Evolutionary conservation across 2,888 invertebrate species (phyloP).

Genomic region (Amorpha juglandis): DNA sequence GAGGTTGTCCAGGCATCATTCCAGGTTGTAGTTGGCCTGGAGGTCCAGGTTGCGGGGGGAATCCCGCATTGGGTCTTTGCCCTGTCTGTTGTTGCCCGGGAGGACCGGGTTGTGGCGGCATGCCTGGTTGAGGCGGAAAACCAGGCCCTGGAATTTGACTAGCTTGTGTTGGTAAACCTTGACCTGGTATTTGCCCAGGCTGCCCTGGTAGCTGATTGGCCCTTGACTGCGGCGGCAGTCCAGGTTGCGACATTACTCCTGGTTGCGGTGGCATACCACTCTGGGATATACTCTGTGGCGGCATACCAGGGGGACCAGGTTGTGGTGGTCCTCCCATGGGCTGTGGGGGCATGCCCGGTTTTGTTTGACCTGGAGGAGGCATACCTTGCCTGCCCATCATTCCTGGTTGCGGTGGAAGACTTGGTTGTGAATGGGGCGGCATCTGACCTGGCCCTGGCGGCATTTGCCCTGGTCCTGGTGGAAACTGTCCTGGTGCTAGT

Average conservation of each 20-base stretch:
- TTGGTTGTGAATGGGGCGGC: slow-evolving; percentile 53
- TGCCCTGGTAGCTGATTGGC: slow-evolving; percentile 30
- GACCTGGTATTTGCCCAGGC: slow-evolving; percentile 34
- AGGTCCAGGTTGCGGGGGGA: slow-evolving; percentile 41
- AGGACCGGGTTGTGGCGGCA: slow-evolving; percentile 1
- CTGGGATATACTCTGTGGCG: slow-evolving; percentile 31
- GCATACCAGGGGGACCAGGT: slow-evolving; percentile 36
- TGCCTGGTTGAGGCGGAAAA: slow-evolving; percentile 33
- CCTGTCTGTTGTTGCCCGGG: neutral
- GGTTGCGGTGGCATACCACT: slow-evolving; percentile 41
- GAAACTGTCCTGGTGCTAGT: slow-evolving; percentile 38
- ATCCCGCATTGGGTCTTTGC: neutral
- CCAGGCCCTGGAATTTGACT: slow-evolving; percentile 41
- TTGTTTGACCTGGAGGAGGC: slow-evolving; percentile 45
- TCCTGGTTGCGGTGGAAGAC: slow-evolving; percentile 39
- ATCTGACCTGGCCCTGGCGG: slow-evolving; percentile 36
- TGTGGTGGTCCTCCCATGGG: slow-evolving; percentile 36
- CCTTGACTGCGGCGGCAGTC: slow-evolving; percentile 25
- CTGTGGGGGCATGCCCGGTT: slow-evolving; percentile 45
- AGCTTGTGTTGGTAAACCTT: slow-evolving; percentile 22
- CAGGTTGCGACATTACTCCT: slow-evolving; percentile 30
- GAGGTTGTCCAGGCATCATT: slow-evolving; percentile 35
- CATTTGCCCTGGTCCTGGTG: slow-evolving; percentile 37
- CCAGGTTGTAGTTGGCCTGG: slow-evolving; percentile 38
- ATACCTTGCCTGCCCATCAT: slow-evolving; percentile 49